Base-by-base conservation (phyloP, 2,113 vertebrate species). In the Canis aureus region DNA sequence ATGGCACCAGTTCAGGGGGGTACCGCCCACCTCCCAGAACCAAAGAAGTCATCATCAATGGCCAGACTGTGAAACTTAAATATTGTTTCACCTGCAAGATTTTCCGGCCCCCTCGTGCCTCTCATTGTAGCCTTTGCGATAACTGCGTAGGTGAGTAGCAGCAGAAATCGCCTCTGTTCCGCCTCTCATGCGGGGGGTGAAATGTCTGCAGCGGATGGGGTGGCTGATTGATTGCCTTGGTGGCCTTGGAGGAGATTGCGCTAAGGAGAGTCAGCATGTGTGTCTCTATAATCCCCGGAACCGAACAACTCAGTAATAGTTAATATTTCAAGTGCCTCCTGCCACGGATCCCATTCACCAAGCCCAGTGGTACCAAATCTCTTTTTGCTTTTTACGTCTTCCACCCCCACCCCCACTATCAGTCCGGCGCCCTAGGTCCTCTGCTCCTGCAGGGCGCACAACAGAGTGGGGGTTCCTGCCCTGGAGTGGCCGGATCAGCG, bases 11-110 rank as follows among this genome's bases (percentile, higher is more conserved):
- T 98, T 99, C 99, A 92, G 99, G 99, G 69, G 99, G 99, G 98
- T 99, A 99, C 98, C 99, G 99, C 81, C 99, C 99, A 25, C 99
- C 99, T 97, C 99, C 99, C 98, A 99, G 99, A 99, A 99, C 99
- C 95, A 99, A 99, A 98, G 99, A 99, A 98, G 99, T 99, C 97
- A 98, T 99, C 97, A 99, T 99, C 98, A 99, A 99, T 81, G 99
- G 99, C 80, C 99, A 99, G 99, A 99, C 99, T 16, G 99, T 99
- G 98, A 99, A 99, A 97, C 98, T 99, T 92, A 99, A 99, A 98
- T 99, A 99, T 88, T 99, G 99, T 99, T 99, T 99, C 98, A 99
- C 99, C 98, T 99, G 99, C 99, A 99, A 99, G 98, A 99, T 99
- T 98, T 99, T 99, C 99, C 99, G 99, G 98, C 99, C 99, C 43